Conservation (phyloP, 2,888 invertebrate genomes). For the Dioctria linearis region DNA sequence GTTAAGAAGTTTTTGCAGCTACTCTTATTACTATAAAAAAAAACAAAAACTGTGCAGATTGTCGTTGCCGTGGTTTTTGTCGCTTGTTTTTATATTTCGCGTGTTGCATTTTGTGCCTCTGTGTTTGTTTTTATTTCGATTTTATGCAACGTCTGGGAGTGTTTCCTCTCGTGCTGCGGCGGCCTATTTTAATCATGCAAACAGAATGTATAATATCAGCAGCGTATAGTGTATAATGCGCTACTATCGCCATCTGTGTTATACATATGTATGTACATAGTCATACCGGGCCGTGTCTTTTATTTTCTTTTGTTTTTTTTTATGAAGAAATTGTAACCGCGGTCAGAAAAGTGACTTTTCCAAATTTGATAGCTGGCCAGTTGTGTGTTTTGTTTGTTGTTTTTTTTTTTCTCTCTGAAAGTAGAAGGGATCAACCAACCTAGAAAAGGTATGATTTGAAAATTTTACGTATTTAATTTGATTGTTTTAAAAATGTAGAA, state of each 20-base stretch:
- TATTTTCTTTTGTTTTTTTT: constrained; percentile 33
- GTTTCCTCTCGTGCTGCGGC: constrained; percentile 16
- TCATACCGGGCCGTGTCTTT: constrained; percentile 29
- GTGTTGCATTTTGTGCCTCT: constrained; percentile 4
- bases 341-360: too few species aligned
- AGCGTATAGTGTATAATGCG: not conserved
- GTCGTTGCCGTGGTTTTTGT: not conserved
- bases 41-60: constrained; percentile 2
- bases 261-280: not conserved
- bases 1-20: not conserved
- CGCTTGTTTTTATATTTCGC: not conserved
- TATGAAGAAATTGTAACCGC: not conserved
- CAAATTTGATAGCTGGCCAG: too few species aligned
- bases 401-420: too few species aligned
- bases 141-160: constrained; percentile 42
- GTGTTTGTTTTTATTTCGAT: constrained; percentile 28
- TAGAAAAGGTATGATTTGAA: too few species aligned
- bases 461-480: too few species aligned
- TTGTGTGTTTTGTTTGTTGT: too few species aligned
- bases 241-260: constrained; percentile 1
- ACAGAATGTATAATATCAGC: constrained; percentile 31
- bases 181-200: constrained; percentile 24
- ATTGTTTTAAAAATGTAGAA: too few species aligned
- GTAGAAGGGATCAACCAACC: too few species aligned
- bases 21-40: not conserved